These are phyloP conservation scores for Mus pahari DNA, from an alignment of 2,113 vertebrate species.

Conservation along the genomic window DNA sequence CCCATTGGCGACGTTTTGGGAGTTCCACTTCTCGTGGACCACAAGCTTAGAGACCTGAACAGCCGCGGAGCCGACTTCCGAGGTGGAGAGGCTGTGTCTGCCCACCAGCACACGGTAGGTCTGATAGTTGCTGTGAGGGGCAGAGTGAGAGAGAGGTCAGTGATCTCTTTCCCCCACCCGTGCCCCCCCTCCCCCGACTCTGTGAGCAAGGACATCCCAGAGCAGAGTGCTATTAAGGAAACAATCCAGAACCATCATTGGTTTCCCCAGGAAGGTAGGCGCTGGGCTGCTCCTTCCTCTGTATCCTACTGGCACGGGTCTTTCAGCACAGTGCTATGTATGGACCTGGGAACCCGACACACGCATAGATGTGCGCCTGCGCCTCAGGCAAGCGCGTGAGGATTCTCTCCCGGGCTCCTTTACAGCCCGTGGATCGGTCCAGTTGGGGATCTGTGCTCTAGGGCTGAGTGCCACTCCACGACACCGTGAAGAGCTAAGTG, in stretches of 20 bases:
- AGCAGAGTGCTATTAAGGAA: neutral
- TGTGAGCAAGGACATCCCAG: neutral
- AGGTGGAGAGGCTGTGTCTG: slow-evolving; percentile 86
- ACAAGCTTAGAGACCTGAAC: slow-evolving; percentile 84
- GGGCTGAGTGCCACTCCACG: neutral
- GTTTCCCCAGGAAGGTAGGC: neutral
- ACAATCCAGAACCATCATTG: neutral
- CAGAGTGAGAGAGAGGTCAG: rapidly evolving
- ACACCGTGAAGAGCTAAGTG: rapidly evolving
- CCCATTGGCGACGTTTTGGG: slow-evolving; percentile 73
- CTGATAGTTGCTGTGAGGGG: slow-evolving; percentile 60
- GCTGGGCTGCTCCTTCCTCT: neutral
- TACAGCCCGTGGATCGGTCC: rapidly evolving
- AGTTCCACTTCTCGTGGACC: slow-evolving; percentile 89
- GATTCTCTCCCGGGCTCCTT: neutral
- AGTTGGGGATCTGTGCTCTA: neutral
- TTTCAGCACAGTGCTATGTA: neutral
- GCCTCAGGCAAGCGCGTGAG: neutral
- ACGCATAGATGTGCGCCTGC: rapidly evolving
- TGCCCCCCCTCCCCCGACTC: no score
- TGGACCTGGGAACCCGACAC: neutral
- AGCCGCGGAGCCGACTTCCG: slow-evolving; percentile 82
- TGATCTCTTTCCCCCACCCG: neutral
- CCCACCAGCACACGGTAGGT: slow-evolving; percentile 90
- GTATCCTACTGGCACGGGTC: no score